Evolutionary conservation across 2,113 vertebrate genomes (phyloP).

Genomic region (Toxotes chatareus): DNA sequence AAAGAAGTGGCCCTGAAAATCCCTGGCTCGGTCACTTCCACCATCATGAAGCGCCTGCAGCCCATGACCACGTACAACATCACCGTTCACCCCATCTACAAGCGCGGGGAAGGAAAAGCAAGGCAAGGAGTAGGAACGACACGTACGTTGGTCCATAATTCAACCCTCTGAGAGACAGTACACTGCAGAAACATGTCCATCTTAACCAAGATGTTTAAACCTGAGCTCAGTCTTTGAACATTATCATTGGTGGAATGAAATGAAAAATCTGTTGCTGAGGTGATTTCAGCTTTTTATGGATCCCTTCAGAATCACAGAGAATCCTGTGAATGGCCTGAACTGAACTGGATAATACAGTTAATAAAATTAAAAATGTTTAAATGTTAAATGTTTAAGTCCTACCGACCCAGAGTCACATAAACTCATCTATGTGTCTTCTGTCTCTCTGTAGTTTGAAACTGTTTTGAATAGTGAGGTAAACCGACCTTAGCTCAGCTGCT

Average conservation of each 20-base stretch:
- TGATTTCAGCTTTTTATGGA: not conserved
- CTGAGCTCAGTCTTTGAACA: not conserved
- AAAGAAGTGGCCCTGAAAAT: slow-evolving; percentile 87
- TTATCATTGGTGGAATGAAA: not conserved
- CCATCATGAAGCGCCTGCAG: slow-evolving; percentile 88
- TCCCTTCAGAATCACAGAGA: not conserved
- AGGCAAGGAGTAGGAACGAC: slow-evolving; percentile 97
- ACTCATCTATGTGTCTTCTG: too few relatives aligned
- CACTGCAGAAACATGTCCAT: slow-evolving; percentile 36
- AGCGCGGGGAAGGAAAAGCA: slow-evolving; percentile 92
- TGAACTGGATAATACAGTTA: not conserved
- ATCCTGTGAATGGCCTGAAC: not conserved
- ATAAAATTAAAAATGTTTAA: too few relatives aligned
- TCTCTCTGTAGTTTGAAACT: too few relatives aligned
- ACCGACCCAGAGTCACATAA: too few relatives aligned
- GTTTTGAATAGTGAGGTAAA: too few relatives aligned
- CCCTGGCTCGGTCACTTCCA: slow-evolving; percentile 81
- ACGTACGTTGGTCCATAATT: slow-evolving; percentile 88
- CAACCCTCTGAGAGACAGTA: slow-evolving; percentile 75
- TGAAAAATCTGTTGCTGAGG: not conserved
- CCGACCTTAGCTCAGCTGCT: too few relatives aligned
- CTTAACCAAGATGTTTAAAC: slow-evolving; percentile 13
- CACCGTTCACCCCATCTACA: slow-evolving; percentile 91
- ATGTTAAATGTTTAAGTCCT: too few relatives aligned
- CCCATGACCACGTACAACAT: slow-evolving; percentile 89